phyloP scores from a whole-genome alignment of 2,113 vertebrate species.

The Pantherophis guttatus region DNA sequence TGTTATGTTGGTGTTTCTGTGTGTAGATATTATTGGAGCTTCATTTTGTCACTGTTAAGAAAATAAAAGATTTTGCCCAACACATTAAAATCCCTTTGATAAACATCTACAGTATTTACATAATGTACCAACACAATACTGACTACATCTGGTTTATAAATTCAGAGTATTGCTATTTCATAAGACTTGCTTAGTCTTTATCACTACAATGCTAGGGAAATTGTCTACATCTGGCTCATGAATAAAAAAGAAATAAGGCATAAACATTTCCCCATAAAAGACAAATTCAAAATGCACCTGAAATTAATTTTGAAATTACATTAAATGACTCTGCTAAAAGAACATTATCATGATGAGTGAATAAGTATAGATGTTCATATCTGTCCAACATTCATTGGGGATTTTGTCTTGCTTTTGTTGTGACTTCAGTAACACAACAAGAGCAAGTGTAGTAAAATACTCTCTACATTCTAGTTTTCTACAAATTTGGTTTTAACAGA shows the following conservation, averaged over 20 bases:
- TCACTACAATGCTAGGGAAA: background rate
- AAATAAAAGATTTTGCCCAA: background rate
- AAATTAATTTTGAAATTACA: background rate
- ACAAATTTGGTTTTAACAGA: background rate
- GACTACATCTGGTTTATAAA: constrained; percentile 20
- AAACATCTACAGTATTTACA: background rate
- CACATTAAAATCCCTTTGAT: background rate
- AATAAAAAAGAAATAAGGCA: background rate
- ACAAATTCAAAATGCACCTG: constrained; percentile 10
- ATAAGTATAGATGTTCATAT: background rate
- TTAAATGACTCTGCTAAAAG: constrained; percentile 1
- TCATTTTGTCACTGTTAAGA: background rate
- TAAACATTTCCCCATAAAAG: background rate
- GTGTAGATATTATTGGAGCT: background rate
- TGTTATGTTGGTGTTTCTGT: background rate
- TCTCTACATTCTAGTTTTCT: background rate
- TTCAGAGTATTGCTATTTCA: background rate
- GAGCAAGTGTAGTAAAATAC: background rate
- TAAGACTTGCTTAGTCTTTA: background rate
- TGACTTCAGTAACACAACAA: background rate
- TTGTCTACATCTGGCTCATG: constrained; percentile 17
- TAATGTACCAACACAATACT: background rate
- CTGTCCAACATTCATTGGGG: background rate
- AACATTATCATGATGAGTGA: background rate
- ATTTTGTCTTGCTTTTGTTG: background rate